phyloP scores from a whole-genome alignment of 2,113 vertebrate genomes.

The Gila orcuttii region DNA sequence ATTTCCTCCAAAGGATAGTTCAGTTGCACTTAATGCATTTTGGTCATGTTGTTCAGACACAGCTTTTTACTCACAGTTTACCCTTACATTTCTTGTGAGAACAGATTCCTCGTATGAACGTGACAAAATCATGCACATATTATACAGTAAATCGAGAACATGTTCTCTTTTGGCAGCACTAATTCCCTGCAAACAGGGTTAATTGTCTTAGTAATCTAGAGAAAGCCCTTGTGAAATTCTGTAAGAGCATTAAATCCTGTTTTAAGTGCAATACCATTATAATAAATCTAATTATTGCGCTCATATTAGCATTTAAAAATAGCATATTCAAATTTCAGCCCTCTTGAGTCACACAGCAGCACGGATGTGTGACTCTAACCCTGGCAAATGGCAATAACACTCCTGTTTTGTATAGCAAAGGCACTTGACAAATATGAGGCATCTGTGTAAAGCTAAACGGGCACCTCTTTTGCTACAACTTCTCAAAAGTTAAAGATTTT shows the following conservation, averaged over 20 bases:
- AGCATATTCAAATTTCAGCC: background rate
- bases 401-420: conserved; percentile 5
- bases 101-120: background rate
- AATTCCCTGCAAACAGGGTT: conserved; percentile 17
- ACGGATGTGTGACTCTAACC: background rate
- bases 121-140: background rate
- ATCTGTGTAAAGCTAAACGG: conserved; percentile 1
- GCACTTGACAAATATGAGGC: conserved; percentile 39
- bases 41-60: background rate
- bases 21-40: background rate
- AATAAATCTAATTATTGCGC: background rate
- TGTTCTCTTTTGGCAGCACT: conserved; percentile 22
- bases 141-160: background rate
- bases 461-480: conserved; percentile 6
- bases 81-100: background rate
- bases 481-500: background rate
- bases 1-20: background rate
- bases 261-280: conserved; percentile 2
- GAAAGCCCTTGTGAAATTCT: background rate
- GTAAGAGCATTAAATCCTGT: background rate
- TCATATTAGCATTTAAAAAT: background rate
- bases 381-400: background rate
- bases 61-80: background rate
- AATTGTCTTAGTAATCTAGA: background rate
- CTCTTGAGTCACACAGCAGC: background rate